A percentile compares a stretch with the other conserved stretches of the same genome.
These are phyloP conservation scores for Carettochelys insculpta DNA, from an alignment of 2,113 vertebrate genomes.

Conservation along the genomic window DNA sequence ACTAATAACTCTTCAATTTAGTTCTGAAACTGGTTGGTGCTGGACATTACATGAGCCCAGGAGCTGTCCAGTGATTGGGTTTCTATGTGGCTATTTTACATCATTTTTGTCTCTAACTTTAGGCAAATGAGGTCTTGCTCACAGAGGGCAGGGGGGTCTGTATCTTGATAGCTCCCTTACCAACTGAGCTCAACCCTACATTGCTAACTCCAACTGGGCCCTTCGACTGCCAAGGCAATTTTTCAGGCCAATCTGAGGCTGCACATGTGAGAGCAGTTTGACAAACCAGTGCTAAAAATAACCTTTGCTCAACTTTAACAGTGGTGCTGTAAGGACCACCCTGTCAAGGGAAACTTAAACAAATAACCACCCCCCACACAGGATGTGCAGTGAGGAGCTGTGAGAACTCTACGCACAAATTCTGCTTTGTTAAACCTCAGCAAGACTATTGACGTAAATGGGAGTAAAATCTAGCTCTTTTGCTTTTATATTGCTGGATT, in stretches of 20 bases:
- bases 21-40: neutral
- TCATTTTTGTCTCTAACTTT: neutral
- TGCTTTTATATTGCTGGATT: neutral
- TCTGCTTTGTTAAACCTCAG: neutral
- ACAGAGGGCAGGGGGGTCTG: accelerated
- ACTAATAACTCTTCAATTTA: neutral
- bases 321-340: neutral
- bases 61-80: neutral
- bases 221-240: accelerated
- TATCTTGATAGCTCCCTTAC: neutral
- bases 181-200: neutral
- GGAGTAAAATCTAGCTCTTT: neutral
- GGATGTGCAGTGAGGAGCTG: neutral
- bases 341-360: neutral
- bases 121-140: neutral
- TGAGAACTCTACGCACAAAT: neutral
- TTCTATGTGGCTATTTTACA: neutral
- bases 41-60: neutral
- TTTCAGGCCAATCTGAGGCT: neutral
- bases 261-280: neutral
- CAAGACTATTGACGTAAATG: neutral
- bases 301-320: neutral
- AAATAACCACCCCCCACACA: neutral
- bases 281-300: neutral
- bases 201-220: neutral